These are phyloP conservation scores for Hycleus cichorii DNA, from an alignment of 1,140 invertebrate genomes.

Conservation along the genomic window DNA sequence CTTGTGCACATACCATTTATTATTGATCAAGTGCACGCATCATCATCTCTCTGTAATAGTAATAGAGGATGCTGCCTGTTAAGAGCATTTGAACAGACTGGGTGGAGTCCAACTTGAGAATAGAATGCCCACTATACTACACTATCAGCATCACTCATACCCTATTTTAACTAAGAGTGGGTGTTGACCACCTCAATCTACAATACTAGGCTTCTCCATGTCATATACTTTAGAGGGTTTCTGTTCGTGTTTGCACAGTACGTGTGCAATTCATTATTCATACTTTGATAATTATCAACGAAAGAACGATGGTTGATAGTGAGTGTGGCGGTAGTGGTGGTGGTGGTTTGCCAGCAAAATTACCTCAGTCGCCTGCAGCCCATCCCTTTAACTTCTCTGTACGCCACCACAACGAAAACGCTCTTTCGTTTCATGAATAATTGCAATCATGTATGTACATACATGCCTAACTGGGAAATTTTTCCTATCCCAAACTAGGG, in stretches of 20 bases:
- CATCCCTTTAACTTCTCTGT: too few relatives aligned
- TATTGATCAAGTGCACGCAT: conserved; percentile 12
- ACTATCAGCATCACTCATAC: neutral
- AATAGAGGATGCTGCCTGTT: neutral
- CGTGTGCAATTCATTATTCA: conserved; percentile 29
- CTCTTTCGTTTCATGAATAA: too few relatives aligned
- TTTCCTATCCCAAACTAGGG: too few relatives aligned
- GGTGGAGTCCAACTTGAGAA: conserved; percentile 1
- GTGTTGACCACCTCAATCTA: neutral
- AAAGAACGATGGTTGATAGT: conserved; percentile 15
- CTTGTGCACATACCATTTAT: conserved; percentile 1
- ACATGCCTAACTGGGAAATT: too few relatives aligned
- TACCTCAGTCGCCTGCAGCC: neutral
- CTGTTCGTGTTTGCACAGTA: conserved; percentile 16
- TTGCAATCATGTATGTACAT: too few relatives aligned
- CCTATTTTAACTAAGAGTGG: too few relatives aligned
- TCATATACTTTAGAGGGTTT: neutral
- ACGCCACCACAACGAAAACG: too few relatives aligned
- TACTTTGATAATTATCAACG: conserved; percentile 26
- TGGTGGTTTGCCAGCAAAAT: conserved; percentile 3
- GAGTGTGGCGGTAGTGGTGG: too few relatives aligned
- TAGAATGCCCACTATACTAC: conserved; percentile 6
- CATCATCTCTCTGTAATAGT: too few relatives aligned
- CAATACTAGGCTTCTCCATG: conserved; percentile 8
- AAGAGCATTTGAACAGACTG: conserved; percentile 12